A percentile compares a stretch with the other conserved stretches of the same genome.
phyloP scores from a whole-genome alignment of 2,113 vertebrate genomes.

The Nibea albiflora region DNA sequence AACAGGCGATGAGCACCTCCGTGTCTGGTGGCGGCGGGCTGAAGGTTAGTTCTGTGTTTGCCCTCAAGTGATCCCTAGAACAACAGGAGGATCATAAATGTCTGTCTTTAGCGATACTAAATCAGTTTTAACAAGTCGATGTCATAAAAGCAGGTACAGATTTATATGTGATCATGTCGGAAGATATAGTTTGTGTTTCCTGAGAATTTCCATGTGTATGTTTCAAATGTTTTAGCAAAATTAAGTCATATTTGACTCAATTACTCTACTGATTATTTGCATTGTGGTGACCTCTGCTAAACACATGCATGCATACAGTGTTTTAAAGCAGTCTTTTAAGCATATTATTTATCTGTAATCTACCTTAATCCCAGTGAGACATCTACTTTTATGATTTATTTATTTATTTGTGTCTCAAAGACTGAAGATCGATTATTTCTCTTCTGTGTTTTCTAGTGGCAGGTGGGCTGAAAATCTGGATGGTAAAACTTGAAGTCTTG shows the following conservation, averaged over 20 bases:
- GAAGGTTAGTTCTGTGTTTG: constrained; percentile 71
- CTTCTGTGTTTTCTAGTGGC: constrained; percentile 77
- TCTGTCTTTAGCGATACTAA: background rate
- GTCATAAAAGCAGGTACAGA: background rate
- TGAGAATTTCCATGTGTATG: no score
- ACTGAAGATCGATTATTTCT: background rate
- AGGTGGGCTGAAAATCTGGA: constrained; percentile 79
- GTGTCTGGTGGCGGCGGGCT: constrained; percentile 87
- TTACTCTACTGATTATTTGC: no score
- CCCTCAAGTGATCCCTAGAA: background rate
- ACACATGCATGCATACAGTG: no score
- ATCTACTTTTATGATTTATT: no score
- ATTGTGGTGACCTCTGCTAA: no score
- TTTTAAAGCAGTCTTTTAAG: no score
- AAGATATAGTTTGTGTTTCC: no score
- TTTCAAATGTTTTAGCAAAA: no score
- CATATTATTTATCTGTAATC: no score
- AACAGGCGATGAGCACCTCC: constrained; percentile 85
- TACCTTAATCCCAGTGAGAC: no score
- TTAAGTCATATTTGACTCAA: no score
- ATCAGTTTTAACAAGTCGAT: background rate
- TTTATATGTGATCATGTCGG: background rate
- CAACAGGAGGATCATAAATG: background rate
- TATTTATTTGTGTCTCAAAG: background rate
- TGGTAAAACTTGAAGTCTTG: constrained; percentile 22